Percentiles rank a stretch among this genome's conserved stretches.
Evolutionary conservation across 2,888 invertebrate species (phyloP).

Genomic region (Emmelina monodactyla): DNA sequence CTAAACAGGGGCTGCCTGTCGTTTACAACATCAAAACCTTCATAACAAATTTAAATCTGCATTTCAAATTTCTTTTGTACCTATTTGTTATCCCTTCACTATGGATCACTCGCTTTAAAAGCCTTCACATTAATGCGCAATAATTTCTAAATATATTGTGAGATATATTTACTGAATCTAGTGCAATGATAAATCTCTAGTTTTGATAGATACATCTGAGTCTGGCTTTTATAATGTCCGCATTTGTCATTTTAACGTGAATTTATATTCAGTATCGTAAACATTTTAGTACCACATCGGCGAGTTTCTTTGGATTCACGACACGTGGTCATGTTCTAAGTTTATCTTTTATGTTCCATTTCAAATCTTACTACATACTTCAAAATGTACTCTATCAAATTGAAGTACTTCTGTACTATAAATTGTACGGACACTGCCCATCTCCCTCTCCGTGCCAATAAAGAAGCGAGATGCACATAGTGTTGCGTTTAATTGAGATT

Average conservation of each 20-base stretch:
- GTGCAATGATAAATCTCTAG: not conserved
- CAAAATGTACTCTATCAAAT: not conserved
- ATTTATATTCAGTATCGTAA: constrained; percentile 45
- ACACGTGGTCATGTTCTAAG: constrained; percentile 24
- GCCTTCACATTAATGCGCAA: too few relatives aligned
- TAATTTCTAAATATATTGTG: too few relatives aligned
- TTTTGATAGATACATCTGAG: not conserved
- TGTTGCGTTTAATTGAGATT: constrained; percentile 53
- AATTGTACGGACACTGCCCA: not conserved
- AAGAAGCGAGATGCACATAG: too few relatives aligned
- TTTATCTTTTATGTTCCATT: not conserved
- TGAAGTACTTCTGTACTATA: not conserved
- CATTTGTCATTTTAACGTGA: constrained; percentile 36
- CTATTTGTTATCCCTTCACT: too few relatives aligned
- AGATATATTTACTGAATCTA: too few relatives aligned
- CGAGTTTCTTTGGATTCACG: constrained; percentile 17
- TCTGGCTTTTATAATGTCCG: constrained; percentile 1
- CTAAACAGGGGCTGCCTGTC: constrained; percentile 58
- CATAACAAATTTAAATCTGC: not conserved
- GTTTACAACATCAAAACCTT: constrained; percentile 22
- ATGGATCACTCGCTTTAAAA: too few relatives aligned
- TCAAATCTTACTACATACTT: not conserved
- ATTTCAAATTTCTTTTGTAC: not conserved
- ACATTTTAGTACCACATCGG: constrained; percentile 36
- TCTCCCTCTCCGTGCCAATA: too few relatives aligned